phyloP scores from a whole-genome alignment of 2,888 invertebrate species.

The Thumatha senex region DNA sequence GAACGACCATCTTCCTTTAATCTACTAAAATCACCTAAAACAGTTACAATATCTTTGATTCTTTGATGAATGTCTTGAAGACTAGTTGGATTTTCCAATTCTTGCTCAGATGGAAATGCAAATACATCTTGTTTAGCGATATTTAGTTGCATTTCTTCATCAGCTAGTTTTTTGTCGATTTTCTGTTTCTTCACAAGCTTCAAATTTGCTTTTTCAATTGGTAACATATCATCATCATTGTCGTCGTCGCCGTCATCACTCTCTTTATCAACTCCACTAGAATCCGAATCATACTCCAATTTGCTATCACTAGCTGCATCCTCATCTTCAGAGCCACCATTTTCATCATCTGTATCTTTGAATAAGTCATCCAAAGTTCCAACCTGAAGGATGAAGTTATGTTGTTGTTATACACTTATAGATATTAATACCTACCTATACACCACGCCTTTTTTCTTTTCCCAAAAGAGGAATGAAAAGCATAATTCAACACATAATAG shows the following conservation, averaged over 20 bases:
- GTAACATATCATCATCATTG: constrained; percentile 87
- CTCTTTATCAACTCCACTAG: constrained; percentile 59
- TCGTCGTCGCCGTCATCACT: constrained; percentile 57
- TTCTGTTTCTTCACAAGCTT: constrained; percentile 89
- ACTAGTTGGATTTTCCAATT: constrained; percentile 87
- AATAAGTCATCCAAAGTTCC: constrained; percentile 81
- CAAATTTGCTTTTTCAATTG: constrained; percentile 93
- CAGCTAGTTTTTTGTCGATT: constrained; percentile 87
- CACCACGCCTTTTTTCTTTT: no score
- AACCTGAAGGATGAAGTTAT: constrained; percentile 52
- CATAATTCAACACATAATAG: no score
- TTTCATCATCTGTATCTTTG: constrained; percentile 72
- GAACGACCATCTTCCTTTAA: constrained; percentile 87
- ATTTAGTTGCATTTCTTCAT: constrained; percentile 92
- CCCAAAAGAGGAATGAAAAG: no score
- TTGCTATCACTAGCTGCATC: constrained; percentile 49
- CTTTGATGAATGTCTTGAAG: constrained; percentile 94
- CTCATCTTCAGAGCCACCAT: constrained; percentile 60
- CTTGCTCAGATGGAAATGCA: constrained; percentile 90
- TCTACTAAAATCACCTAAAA: constrained; percentile 90
- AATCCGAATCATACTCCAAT: constrained; percentile 64
- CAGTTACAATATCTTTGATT: constrained; percentile 92
- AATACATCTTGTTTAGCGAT: constrained; percentile 90
- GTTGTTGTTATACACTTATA: background rate
- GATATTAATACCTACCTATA: background rate